Evolutionary conservation across 2,888 invertebrate species (phyloP), one percentile per base, ranked within the genome.

Genomic region (Sphaeridia pumilis): DNA sequence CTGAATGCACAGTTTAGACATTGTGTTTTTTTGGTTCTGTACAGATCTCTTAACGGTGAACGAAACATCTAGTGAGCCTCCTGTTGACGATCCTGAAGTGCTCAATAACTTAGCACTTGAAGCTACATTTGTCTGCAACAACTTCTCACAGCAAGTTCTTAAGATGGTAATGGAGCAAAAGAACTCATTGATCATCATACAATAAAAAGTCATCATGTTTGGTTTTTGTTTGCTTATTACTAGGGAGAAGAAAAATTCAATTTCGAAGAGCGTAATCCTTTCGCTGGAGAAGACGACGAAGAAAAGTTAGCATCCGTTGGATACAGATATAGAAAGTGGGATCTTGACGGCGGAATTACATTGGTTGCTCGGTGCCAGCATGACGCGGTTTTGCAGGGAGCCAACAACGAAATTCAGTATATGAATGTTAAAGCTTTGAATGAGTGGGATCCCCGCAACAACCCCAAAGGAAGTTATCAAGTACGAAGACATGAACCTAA

Each of bases 71-170:
- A 83, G 88, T 41, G 98, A 99, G 69, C 95, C 97, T 1, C 98
- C 98, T 0, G 85, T 88, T 55, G 95, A 95, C 66, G 97, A 98
- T 68, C 87, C 87, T 47, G 88, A 84, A 70, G 88, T 89, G 31
- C 80, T 95, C 63, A 99, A 99, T 73, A 95, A 92, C 73, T 77
- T 98, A 59, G 94, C 95, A 0, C 78, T 97, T 10, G 98, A 98
- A 71, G 98, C 98, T 0, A 95, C 97, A 0, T 95, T 94, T 71
- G 95, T 98, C 69, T 98, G 99, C 74, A 95, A 97, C 70, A 99
- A 98, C 73, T 98, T 98, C 73, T 93, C 94, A 52, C 97, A 98
- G 68, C 98, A 98, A 79, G 92, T 88, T 34, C 67, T 83, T 21
- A 78, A 77, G 69, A 76, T 72, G 69, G 76, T 76, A 65, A 66